Conservation (phyloP, 2,888 invertebrate genomes). For the Pomacea canaliculata region DNA sequence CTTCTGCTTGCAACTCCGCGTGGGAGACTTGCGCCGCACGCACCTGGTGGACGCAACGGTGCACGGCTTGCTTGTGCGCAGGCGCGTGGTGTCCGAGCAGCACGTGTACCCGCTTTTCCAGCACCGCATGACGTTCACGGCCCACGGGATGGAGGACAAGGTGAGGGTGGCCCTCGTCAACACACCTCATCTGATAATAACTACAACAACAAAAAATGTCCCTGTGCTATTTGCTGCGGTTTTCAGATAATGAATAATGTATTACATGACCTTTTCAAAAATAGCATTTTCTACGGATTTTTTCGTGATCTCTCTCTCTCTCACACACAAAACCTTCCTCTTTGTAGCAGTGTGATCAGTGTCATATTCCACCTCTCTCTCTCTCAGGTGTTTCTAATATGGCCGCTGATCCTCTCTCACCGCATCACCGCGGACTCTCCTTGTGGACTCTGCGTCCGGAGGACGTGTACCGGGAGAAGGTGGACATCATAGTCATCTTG, state of each 20-base stretch:
- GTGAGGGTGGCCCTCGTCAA: background rate
- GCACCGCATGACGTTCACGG: constrained; percentile 90
- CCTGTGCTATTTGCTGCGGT: too few species aligned
- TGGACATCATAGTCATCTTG: constrained; percentile 94
- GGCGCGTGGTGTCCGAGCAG: constrained; percentile 91
- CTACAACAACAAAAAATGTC: background rate
- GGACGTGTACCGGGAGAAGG: constrained; percentile 89
- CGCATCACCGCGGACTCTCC: constrained; percentile 89
- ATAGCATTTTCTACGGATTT: too few species aligned
- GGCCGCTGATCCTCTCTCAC: constrained; percentile 96
- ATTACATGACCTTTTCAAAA: too few species aligned
- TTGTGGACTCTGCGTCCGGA: constrained; percentile 89
- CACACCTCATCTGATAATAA: background rate
- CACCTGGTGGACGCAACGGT: constrained; percentile 84
- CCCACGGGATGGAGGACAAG: constrained; percentile 87
- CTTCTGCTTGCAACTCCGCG: constrained; percentile 57
- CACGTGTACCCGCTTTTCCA: constrained; percentile 94
- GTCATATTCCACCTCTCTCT: background rate
- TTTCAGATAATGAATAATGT: too few species aligned
- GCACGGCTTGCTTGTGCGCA: constrained; percentile 91
- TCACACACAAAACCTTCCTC: too few species aligned
- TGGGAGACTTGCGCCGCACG: constrained; percentile 69
- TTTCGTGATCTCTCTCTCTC: too few species aligned
- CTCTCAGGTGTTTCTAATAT: constrained; percentile 90
- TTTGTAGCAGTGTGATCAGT: too few species aligned